These are phyloP conservation scores for Lasioglossum baleicum DNA, from an alignment of 1,140 invertebrate genomes.

Conservation along the genomic window DNA sequence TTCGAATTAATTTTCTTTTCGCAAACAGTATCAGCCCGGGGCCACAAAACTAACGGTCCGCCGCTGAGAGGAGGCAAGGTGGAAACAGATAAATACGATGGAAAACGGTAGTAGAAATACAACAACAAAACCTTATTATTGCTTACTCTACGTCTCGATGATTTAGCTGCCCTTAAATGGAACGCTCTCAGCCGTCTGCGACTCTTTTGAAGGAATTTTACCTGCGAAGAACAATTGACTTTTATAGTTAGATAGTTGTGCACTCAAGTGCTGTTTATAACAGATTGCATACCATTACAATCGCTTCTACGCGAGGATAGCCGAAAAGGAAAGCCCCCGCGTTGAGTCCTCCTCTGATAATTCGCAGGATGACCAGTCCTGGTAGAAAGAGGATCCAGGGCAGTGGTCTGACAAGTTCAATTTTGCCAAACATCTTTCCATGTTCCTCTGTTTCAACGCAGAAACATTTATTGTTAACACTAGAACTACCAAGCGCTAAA, in stretches of 20 bases:
- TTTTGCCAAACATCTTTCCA: constrained; percentile 71
- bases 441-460: constrained; percentile 66
- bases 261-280: background rate
- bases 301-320: constrained; percentile 78
- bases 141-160: background rate
- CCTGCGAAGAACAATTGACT: constrained; percentile 63
- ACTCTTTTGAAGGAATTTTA: constrained; percentile 78
- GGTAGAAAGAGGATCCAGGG: constrained; percentile 82
- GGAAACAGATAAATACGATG: background rate
- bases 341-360: constrained; percentile 76
- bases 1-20: no score
- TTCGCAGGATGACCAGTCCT: constrained; percentile 77
- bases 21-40: no score
- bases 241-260: no score
- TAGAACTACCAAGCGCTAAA: no score
- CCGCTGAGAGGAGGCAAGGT: background rate
- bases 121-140: constrained; percentile 23
- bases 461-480: background rate
- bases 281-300: constrained; percentile 75
- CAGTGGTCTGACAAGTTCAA: constrained; percentile 80
- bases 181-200: constrained; percentile 78
- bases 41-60: no score
- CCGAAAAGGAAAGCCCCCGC: constrained; percentile 76
- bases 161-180: constrained; percentile 66
- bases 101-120: background rate